phyloP scores from a whole-genome alignment of 2,888 invertebrate genomes.

The Agrotis puta region DNA sequence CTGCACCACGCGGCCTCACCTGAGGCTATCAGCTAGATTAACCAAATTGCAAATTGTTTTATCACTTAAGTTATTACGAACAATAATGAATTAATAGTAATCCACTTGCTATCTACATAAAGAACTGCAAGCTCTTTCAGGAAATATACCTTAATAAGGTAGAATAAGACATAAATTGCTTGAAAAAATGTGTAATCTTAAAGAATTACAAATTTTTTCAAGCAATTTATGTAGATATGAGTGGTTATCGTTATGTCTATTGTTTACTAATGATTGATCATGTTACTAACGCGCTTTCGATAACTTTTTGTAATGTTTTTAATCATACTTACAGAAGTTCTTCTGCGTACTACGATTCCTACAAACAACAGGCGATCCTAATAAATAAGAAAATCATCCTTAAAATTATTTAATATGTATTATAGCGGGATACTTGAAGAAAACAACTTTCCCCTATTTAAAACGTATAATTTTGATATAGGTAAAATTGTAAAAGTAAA shows the following conservation, averaged over 20 bases:
- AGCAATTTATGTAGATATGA: too few species aligned
- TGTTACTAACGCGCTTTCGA: background rate
- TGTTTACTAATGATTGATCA: slow-evolving; percentile 26
- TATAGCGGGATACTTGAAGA: too few species aligned
- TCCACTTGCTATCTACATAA: background rate
- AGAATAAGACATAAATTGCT: slow-evolving; percentile 13
- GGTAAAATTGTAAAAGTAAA: too few species aligned
- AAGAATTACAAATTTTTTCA: too few species aligned
- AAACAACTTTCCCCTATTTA: too few species aligned
- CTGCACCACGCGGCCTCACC: slow-evolving; percentile 13
- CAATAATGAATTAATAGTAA: slow-evolving; percentile 21
- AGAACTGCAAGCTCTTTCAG: slow-evolving; percentile 2
- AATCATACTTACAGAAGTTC: background rate
- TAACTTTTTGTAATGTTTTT: background rate
- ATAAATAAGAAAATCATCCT: slow-evolving; percentile 13
- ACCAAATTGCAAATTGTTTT: slow-evolving; percentile 34
- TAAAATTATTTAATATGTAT: slow-evolving; percentile 54
- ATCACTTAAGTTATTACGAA: slow-evolving; percentile 38
- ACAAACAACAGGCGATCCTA: background rate
- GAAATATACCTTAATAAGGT: background rate
- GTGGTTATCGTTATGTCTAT: background rate
- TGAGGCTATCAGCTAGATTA: slow-evolving; percentile 24
- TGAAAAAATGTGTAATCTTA: too few species aligned
- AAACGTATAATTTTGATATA: too few species aligned
- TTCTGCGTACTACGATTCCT: background rate